Percentiles rank a stretch among this genome's conserved stretches.
These are phyloP conservation scores for Limnothrissa miodon DNA, from an alignment of 2,113 vertebrate species.

Conservation along the genomic window DNA sequence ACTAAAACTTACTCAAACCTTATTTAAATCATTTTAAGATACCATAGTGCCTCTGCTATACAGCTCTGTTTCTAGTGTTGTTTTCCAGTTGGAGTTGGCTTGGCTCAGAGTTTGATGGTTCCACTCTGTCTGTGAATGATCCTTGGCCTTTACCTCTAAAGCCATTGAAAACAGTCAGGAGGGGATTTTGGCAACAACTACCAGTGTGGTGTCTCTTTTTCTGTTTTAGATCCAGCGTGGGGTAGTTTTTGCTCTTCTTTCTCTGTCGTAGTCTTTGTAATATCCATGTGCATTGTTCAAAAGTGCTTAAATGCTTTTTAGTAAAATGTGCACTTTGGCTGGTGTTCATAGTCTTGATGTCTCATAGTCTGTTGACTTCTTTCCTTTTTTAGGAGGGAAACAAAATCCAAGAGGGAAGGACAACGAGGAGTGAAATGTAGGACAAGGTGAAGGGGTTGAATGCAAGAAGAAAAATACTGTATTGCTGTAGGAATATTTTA, in stretches of 20 bases:
- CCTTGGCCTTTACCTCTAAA: background rate
- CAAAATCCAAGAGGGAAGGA: background rate
- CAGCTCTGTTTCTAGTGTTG: background rate
- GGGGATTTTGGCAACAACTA: background rate
- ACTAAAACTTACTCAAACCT: background rate
- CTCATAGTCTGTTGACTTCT: background rate
- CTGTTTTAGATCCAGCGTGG: background rate
- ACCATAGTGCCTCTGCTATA: slow-evolving; percentile 10
- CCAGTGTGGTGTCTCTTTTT: background rate
- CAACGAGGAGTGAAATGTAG: background rate
- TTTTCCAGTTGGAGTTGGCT: background rate
- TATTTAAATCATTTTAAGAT: background rate
- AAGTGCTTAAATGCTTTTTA: background rate
- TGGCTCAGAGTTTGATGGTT: background rate
- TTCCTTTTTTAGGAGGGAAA: background rate
- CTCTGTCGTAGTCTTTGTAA: background rate
- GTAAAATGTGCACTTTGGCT: background rate
- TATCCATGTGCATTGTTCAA: background rate
- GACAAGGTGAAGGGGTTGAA: background rate
- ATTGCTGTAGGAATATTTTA: slow-evolving; percentile 36
- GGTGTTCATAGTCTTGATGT: no score
- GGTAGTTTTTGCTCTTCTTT: background rate
- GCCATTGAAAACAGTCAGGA: background rate
- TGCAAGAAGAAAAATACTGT: background rate
- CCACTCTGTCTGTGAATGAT: background rate